phyloP scores from a whole-genome alignment of 2,888 invertebrate genomes.

The Drosophila macrospina region DNA sequence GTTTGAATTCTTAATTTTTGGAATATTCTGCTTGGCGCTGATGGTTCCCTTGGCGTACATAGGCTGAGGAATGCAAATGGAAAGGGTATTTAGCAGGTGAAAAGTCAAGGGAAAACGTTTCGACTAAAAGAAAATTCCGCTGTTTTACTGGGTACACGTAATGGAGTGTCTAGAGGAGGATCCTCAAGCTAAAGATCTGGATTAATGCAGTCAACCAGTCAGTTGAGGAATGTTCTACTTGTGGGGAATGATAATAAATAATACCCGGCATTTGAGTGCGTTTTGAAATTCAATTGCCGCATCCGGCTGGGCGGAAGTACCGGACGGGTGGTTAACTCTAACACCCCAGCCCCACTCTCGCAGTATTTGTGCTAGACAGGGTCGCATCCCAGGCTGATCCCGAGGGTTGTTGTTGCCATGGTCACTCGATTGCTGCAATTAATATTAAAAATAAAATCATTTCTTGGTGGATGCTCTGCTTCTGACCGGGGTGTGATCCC shows the following conservation, averaged over 20 bases:
- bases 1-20: slow-evolving; percentile 4
- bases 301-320: slow-evolving; percentile 50
- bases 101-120: background rate
- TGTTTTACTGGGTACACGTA: too few relatives aligned
- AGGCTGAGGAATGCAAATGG: background rate
- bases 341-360: background rate
- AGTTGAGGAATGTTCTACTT: slow-evolving; percentile 6
- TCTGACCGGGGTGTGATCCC: slow-evolving; percentile 22
- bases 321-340: slow-evolving; percentile 42
- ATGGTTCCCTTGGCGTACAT: background rate
- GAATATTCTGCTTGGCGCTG: background rate
- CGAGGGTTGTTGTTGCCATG: slow-evolving; percentile 73
- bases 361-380: slow-evolving; percentile 30
- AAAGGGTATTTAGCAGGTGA: background rate
- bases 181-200: slow-evolving; percentile 5
- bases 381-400: slow-evolving; percentile 27
- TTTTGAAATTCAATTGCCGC: slow-evolving; percentile 71
- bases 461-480: slow-evolving; percentile 60
- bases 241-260: slow-evolving; percentile 21
- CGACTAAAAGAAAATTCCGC: background rate
- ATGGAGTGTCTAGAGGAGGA: background rate
- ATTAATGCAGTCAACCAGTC: background rate
- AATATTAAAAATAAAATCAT: slow-evolving; percentile 77
- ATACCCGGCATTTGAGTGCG: slow-evolving; percentile 8
- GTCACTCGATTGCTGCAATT: slow-evolving; percentile 80